These are phyloP conservation scores for Caenorhabditis virilis DNA, from an alignment of 2,888 invertebrate species.

Conservation along the genomic window DNA sequence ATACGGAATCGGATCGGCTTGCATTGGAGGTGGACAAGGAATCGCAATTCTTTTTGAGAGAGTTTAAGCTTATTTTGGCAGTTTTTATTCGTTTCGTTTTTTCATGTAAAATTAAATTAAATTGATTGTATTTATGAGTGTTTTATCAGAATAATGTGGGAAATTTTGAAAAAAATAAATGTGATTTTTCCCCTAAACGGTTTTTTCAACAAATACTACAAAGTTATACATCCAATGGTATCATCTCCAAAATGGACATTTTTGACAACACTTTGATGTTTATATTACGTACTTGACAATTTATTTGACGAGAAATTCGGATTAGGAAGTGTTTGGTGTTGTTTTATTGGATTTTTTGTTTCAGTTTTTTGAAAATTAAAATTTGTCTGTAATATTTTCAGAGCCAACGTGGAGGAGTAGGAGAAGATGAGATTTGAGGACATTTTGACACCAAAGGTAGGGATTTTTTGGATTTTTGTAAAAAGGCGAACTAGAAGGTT, in stretches of 20 bases:
- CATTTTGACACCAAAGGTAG: slow-evolving; percentile 43
- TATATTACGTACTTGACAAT: neutral
- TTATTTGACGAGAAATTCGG: neutral
- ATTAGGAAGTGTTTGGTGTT: neutral
- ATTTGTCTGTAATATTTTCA: neutral
- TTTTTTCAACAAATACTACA: too few relatives aligned
- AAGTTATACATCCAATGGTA: too few relatives aligned
- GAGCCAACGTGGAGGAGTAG: too few relatives aligned
- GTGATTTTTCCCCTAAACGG: neutral
- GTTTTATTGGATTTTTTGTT: neutral
- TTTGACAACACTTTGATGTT: neutral
- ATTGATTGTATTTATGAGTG: slow-evolving; percentile 13
- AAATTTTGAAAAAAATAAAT: neutral
- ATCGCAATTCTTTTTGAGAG: slow-evolving; percentile 87
- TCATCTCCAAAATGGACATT: too few relatives aligned
- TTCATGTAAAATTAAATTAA: slow-evolving; percentile 26
- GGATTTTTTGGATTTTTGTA: slow-evolving; percentile 8
- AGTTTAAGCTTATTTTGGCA: slow-evolving; percentile 16
- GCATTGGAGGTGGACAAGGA: slow-evolving; percentile 98
- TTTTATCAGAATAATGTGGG: neutral
- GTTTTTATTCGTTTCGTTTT: slow-evolving; percentile 6
- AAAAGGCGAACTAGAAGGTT: too few relatives aligned
- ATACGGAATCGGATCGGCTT: slow-evolving; percentile 83
- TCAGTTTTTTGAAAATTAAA: neutral
- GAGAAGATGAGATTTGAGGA: slow-evolving; percentile 46